Percentiles rank a stretch among this genome's conserved stretches.
Evolutionary conservation across 2,113 vertebrate genomes (phyloP).

Genomic region (Mus spicilegus): DNA sequence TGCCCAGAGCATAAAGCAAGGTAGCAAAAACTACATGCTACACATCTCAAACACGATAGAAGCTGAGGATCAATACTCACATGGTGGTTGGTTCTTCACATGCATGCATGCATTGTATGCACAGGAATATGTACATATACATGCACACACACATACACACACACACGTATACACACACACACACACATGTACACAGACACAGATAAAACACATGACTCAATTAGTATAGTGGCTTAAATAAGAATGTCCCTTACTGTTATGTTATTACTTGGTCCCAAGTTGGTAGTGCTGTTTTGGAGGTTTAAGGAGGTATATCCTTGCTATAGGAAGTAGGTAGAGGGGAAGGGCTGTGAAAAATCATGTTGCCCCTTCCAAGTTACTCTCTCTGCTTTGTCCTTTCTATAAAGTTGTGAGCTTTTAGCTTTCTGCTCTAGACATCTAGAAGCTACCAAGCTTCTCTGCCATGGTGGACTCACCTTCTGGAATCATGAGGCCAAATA

Average conservation of each 20-base stretch:
- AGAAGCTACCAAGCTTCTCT: neutral
- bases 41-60: neutral
- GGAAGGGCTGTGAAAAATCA: neutral
- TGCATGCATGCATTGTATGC: too few relatives aligned
- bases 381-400: neutral
- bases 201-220: neutral
- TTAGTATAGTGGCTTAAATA: neutral
- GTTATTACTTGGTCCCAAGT: neutral
- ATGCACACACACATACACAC: too few relatives aligned
- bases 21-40: too few relatives aligned
- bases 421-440: neutral
- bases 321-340: neutral
- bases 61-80: neutral
- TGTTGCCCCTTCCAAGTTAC: neutral
- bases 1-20: too few relatives aligned
- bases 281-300: neutral
- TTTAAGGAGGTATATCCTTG: neutral
- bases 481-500: neutral
- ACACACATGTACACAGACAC: too few relatives aligned
- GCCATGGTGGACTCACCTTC: neutral
- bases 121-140: too few relatives aligned
- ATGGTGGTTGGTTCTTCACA: too few relatives aligned
- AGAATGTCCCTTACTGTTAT: neutral
- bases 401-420: neutral
- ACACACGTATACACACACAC: too few relatives aligned